Base-by-base conservation (phyloP, 2,797 vertebrate species). In the Manis crassicaudata region DNA sequence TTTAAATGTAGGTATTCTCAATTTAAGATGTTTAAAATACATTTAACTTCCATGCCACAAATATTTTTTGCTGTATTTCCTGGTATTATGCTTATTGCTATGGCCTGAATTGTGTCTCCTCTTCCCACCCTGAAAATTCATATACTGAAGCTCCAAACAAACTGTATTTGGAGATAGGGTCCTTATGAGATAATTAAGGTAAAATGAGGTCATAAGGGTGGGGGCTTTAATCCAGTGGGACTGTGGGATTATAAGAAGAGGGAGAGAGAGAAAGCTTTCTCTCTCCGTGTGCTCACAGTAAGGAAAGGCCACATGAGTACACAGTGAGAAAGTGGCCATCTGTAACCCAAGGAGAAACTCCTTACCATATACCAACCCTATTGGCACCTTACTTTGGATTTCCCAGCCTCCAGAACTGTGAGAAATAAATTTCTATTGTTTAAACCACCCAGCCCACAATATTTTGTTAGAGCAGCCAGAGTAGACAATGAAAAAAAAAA, bases 1-100 rank as follows among this genome's bases (percentile, higher is more conserved):
- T 90, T 92, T 75, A 96, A 77, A 63, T 46, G 27, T 16, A 67
- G 35, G 7, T 68, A 85, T 52, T 95, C n/a, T 94, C 73, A 75
- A 76, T 58, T 84, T 82, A 77, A 81, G 14, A 35, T 80, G 25
- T 83, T 92, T 79, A 94, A 87, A 85, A 29, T 89, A 76, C 80
- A 50, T 92, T 77, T 77, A 92, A 84, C 4, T 93, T 35, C 43
- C 40, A 73, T 54, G 27, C 6, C n/a, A 96, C 27, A 56, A 63
- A 54, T 81, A 46, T 54, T 91, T 65, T 84, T 84, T 72, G 18
- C 63, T 73, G 27, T 58, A 58, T 58, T 79, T 96, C 86, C 52
- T 95, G 35, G 29, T 73, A 46, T 18, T 32, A 7, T 95, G 52
- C 10, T 80, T 43, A 35, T 27, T 81, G 65, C 23, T n/a, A n/a